These are phyloP conservation scores for Drosophila tripunctata DNA, from an alignment of 2,888 invertebrate species.

Conservation along the genomic window DNA sequence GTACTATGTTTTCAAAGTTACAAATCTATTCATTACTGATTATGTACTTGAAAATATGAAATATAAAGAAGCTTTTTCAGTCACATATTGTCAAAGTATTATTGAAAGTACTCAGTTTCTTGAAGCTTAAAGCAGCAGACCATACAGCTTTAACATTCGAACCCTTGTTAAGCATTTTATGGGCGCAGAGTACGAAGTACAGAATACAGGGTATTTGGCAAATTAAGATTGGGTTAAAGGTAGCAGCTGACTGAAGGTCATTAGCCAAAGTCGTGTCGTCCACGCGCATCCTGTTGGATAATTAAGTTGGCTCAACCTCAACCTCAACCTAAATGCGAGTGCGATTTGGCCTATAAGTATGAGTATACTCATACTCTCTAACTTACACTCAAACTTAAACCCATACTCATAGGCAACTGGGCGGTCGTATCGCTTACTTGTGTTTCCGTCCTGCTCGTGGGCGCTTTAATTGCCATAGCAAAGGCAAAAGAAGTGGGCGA, in stretches of 20 bases:
- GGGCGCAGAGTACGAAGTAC: not conserved
- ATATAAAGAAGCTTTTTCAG: too few relatives aligned
- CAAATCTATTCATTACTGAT: too few relatives aligned
- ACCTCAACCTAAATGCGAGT: slow-evolving; percentile 30
- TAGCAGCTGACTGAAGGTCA: slow-evolving; percentile 45
- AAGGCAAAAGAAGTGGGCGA: slow-evolving; percentile 20
- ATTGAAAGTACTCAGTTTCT: not conserved
- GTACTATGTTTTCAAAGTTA: too few relatives aligned
- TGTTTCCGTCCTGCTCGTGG: slow-evolving; percentile 45
- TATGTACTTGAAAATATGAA: too few relatives aligned
- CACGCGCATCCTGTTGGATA: slow-evolving; percentile 55
- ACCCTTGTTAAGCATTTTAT: slow-evolving; percentile 18
- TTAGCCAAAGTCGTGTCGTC: slow-evolving; percentile 44
- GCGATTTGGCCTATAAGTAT: too few relatives aligned
- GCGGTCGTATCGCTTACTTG: slow-evolving; percentile 45
- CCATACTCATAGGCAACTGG: slow-evolving; percentile 6
- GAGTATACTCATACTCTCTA: not conserved
- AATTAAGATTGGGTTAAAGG: not conserved
- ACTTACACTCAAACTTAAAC: not conserved
- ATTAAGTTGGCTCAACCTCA: slow-evolving; percentile 55
- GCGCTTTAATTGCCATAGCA: slow-evolving; percentile 59
- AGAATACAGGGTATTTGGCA: slow-evolving; percentile 6
- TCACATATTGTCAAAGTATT: too few relatives aligned
- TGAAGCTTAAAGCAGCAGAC: not conserved
- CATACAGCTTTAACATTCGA: slow-evolving; percentile 3